Base-by-base conservation (phyloP, 2,113 vertebrate genomes). In the Oreamnos americanus region DNA sequence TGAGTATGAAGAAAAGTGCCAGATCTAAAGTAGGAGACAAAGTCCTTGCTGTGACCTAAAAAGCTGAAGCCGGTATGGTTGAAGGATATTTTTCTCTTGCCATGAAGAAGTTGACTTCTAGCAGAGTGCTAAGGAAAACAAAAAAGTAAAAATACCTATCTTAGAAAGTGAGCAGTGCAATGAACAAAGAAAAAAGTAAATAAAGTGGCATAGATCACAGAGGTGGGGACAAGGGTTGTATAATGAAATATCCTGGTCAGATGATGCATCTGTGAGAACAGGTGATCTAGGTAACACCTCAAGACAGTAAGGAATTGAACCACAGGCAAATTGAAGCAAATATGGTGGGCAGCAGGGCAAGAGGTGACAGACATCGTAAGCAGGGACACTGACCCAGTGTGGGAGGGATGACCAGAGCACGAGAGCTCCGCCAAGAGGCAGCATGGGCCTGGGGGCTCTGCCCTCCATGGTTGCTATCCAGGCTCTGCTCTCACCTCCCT, bases 401-500 rank as follows among this genome's bases (percentile, higher is more conserved):
- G 7, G 10, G 3, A 47, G 30, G 45, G 76, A 55, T 5, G 26
- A 47, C 6, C 12, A 0, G 14, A 21, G 12, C 6, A 30, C 2
- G 8, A 23, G 5, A 45, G 26, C 53, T 43, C 15, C 28, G 5
- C 1, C 0, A 25, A 74, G n/a, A 2, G 1, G 5, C 51, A 16
- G 7, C 6, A 8, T 7, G 1, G 9, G 30, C 10, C 49, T 57
- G 14, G 33, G 43, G 21, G 17, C 13, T 47, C 26, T 23, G 8
- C 30, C 53, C 14, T 60, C 6, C 23, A 26, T 0, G 6, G 6
- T 39, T 25, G 21, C 8, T 36, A 6, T 6, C 6, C 4, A 23
- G 23, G 0, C 1, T 5, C n/a, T 1, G 1, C 9, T 10, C 21
- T 10, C 1, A 2, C 53, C 4, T 6, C 11, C 7, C 16, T 53